These are phyloP conservation scores for Epinotia demarniana DNA, from an alignment of 2,888 invertebrate species.

Conservation along the genomic window DNA sequence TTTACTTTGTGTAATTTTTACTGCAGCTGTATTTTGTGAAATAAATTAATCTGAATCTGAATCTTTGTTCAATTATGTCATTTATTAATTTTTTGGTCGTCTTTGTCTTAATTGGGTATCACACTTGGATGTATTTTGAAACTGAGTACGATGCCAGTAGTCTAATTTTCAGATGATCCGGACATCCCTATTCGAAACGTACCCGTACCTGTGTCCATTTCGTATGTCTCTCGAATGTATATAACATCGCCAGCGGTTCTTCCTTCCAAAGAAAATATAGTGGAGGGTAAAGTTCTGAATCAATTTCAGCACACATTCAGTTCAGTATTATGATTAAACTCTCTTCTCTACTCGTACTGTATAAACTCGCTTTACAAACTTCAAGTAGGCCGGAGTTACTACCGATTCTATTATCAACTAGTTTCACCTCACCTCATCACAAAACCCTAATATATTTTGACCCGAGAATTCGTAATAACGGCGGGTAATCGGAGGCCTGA, in stretches of 20 bases:
- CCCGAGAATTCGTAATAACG: no score
- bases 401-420: not conserved
- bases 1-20: no score
- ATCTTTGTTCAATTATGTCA: no score
- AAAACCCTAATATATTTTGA: no score
- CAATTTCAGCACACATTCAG: not conserved
- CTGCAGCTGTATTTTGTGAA: no score
- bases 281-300: not conserved
- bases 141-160: not conserved
- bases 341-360: not conserved
- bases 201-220: not conserved
- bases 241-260: not conserved
- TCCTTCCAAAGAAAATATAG: not conserved
- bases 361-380: not conserved
- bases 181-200: no score
- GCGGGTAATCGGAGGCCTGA: no score
- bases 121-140: not conserved
- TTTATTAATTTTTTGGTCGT: no score
- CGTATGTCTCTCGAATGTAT: not conserved
- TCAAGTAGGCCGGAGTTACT: conserved; percentile 5
- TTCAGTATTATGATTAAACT: conserved; percentile 5
- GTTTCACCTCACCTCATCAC: not conserved
- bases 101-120: not conserved
- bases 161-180: not conserved
- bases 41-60: no score